Evolutionary conservation across 1,140 invertebrate genomes (phyloP).

Genomic region (Drosophila ananassae): DNA sequence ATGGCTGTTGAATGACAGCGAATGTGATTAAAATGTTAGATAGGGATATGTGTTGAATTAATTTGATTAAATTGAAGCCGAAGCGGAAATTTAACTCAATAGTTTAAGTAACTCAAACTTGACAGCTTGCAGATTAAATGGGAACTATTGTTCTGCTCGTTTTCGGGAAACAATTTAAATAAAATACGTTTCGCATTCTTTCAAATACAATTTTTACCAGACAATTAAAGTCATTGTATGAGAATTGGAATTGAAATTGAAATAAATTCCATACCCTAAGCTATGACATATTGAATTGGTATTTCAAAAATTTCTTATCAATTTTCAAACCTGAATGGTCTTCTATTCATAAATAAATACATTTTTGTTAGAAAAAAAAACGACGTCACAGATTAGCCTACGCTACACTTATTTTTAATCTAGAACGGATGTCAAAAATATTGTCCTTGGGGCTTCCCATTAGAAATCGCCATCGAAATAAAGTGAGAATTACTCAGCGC

Average conservation of each 20-base stretch:
- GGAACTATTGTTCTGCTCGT: too few species aligned
- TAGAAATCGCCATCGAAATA: conserved; percentile 59
- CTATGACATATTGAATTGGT: too few species aligned
- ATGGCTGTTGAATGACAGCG: conserved; percentile 50
- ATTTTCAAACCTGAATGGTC: too few species aligned
- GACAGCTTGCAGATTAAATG: too few species aligned
- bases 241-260: too few species aligned
- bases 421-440: conserved; percentile 36
- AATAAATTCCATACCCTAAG: too few species aligned
- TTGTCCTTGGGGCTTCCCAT: conserved; percentile 37
- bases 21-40: conserved; percentile 49
- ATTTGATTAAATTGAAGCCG: conserved; percentile 43
- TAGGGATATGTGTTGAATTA: conserved; percentile 45
- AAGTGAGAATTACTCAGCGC: conserved; percentile 82
- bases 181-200: too few species aligned
- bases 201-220: too few species aligned
- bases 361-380: neutral
- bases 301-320: too few species aligned
- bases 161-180: too few species aligned
- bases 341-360: too few species aligned
- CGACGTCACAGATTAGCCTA: conserved; percentile 29
- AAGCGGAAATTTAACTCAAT: neutral
- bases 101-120: neutral
- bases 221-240: too few species aligned
- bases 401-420: conserved; percentile 39